phyloP scores from a whole-genome alignment of 2,113 vertebrate genomes.

The Crotalus helleri region DNA sequence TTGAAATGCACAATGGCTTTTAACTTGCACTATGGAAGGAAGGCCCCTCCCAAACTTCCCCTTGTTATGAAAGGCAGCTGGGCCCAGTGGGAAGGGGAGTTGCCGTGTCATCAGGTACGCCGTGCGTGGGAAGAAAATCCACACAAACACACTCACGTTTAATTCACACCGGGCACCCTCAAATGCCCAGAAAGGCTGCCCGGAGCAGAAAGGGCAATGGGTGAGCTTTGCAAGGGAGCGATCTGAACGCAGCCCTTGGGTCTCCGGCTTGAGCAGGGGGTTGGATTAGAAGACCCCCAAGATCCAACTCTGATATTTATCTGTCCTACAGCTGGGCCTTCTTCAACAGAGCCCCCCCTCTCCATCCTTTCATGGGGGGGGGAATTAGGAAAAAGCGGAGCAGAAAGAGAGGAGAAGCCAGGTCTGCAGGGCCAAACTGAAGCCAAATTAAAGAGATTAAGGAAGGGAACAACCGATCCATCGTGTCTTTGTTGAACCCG shows the following conservation, averaged over 20 bases:
- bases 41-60: not conserved
- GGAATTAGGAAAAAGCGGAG: not conserved
- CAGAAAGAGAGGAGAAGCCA: not conserved
- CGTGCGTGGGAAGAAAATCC: not conserved
- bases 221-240: not conserved
- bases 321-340: not conserved
- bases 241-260: not conserved
- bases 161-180: not conserved
- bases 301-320: not conserved
- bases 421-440: not conserved
- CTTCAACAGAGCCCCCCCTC: not conserved
- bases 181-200: not conserved
- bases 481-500: not conserved
- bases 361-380: not conserved
- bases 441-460: not conserved
- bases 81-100: not conserved
- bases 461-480: not conserved
- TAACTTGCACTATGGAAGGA: fast-evolving
- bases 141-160: not conserved
- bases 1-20: not conserved
- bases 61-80: not conserved
- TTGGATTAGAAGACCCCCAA: not conserved
- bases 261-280: not conserved
- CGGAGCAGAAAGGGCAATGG: not conserved
- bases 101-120: not conserved